A percentile compares a stretch with the other conserved stretches of the same genome.
These are phyloP conservation scores for Andrena bucephala DNA, from an alignment of 2,888 invertebrate genomes.

Conservation along the genomic window DNA sequence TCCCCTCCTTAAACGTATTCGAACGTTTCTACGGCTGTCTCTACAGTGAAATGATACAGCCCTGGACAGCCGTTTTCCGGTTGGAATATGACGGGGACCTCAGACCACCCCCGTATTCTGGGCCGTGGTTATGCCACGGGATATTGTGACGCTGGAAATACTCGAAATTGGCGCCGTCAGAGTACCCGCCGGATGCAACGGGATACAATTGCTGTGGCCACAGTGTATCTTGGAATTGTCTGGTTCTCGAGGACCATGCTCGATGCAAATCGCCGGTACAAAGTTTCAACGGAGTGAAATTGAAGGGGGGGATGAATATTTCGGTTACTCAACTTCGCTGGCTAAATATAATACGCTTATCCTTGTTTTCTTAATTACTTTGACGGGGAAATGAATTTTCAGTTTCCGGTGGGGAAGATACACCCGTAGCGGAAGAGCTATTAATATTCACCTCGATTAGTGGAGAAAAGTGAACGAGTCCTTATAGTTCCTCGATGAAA, in stretches of 20 bases:
- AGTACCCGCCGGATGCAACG: conserved; percentile 22
- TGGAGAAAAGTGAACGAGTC: too few relatives aligned
- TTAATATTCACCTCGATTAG: too few relatives aligned
- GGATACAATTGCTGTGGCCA: conserved; percentile 30
- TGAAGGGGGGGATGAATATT: conserved; percentile 3
- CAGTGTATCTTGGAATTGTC: conserved; percentile 50
- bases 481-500: too few relatives aligned
- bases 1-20: conserved; percentile 59
- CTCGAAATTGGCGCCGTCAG: conserved; percentile 50
- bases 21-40: conserved; percentile 46
- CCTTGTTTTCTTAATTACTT: too few relatives aligned
- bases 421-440: too few relatives aligned
- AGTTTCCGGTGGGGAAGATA: too few relatives aligned
- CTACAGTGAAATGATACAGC: conserved; percentile 50
- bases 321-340: not conserved
- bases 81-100: conserved; percentile 47
- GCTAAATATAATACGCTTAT: not conserved
- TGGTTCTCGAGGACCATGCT: conserved; percentile 23
- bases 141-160: conserved; percentile 47
- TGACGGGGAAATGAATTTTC: too few relatives aligned
- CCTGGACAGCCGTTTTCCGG: conserved; percentile 65
- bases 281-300: not conserved
- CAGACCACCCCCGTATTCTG: not conserved
- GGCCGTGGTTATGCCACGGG: conserved; percentile 20
- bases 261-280: conserved; percentile 33